Base-by-base conservation (phyloP, 2,797 vertebrate genomes). In the Mycteria americana region DNA sequence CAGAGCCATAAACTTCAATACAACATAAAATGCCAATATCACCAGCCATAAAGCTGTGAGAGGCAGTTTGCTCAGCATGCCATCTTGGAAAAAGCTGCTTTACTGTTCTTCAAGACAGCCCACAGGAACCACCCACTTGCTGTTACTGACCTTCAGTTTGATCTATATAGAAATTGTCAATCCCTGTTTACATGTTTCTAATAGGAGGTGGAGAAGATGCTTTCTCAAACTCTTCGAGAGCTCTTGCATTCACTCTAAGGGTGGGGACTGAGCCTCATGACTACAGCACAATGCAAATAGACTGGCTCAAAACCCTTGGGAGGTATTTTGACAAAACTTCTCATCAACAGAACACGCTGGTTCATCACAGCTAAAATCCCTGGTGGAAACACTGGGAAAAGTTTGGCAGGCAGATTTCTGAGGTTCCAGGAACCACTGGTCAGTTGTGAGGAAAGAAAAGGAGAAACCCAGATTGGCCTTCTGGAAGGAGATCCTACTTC, bases 141-240 rank as follows among this genome's bases (percentile, higher is more conserved):
- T 78, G 56, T 69, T 74, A 79, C 67, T 95, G 95, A 95, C 90
- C 94, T 75, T 90, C 90, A 68, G 28, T 75, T 64, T 91, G 83
- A 91, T 84, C 87, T 87, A 35, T 65, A 76, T 19, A 41, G 48
- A 83, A 95, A 51, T 31, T 80, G 64, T 74, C 83, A 87, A 62
- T 88, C 33, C 37, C 79, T 68, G 59, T 70, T 88, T 95, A 77
- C n/a, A 22, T 6, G 18, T 74, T 95, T 79, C 67, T 85, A 78
- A 79, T 81, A 62, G 51, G 37, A 82, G 48, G 25, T 64, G 27
- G 73, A 64, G 57, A 81, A 86, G 17, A 76, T 8, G 11, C 22
- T 78, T 91, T 65, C 50, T 60, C 53, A 75, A 72, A 60, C 41
- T 64, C 50, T 89, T 72, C 22, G 74, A 63, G 48, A 70, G 45